A percentile compares a stretch with the other conserved stretches of the same genome.
Evolutionary conservation across 2,113 vertebrate species (phyloP).

Genomic region (Athene cunicularia): DNA sequence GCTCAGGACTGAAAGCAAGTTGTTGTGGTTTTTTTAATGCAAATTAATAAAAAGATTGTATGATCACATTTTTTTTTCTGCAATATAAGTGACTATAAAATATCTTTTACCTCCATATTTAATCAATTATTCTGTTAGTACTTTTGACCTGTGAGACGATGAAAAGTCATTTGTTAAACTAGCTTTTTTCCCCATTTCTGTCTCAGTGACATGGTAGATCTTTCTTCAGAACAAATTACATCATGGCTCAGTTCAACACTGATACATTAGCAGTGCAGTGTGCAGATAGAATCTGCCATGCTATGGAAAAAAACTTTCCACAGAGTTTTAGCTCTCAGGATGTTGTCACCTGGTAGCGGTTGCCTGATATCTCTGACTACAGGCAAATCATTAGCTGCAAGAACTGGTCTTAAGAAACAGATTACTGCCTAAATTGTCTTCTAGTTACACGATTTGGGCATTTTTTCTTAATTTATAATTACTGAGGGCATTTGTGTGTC

Average conservation of each 20-base stretch:
- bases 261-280: neutral
- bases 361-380: neutral
- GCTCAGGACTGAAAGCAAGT: neutral
- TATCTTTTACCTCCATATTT: neutral
- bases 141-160: neutral
- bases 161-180: neutral
- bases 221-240: neutral
- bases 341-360: neutral
- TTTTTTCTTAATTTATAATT: neutral
- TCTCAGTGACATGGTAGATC: neutral
- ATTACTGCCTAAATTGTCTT: neutral
- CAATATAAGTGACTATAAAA: neutral
- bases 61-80: neutral
- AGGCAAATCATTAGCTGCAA: neutral
- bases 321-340: neutral
- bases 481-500: neutral
- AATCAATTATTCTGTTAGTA: neutral
- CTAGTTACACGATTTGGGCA: rapidly evolving
- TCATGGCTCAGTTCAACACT: neutral
- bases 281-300: neutral
- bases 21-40: neutral
- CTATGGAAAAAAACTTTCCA: neutral
- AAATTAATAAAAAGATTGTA: neutral
- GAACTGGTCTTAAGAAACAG: neutral
- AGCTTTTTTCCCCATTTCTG: neutral